Conservation (phyloP, 2,888 invertebrate species). For the Pachliopta kotzebuea region DNA sequence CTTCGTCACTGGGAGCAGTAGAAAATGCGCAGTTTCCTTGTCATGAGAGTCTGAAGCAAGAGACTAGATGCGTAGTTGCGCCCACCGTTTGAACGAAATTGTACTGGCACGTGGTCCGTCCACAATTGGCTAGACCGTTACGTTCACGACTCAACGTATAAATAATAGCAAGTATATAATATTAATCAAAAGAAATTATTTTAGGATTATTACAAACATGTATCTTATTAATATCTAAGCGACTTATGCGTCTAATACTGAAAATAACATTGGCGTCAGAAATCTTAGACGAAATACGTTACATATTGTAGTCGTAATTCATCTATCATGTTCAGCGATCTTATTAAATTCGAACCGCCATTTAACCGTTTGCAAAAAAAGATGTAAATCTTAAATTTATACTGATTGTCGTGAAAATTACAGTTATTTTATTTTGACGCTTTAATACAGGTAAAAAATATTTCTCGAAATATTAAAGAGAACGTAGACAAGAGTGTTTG, state of each 20-base stretch:
- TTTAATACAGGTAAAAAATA: no score
- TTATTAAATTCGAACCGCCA: no score
- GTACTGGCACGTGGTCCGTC: slow-evolving; percentile 63
- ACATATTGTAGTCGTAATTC: no score
- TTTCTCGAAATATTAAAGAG: no score
- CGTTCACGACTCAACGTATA: slow-evolving; percentile 41
- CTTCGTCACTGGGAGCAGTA: slow-evolving; percentile 41
- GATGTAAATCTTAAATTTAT: no score
- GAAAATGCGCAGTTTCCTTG: slow-evolving; percentile 66
- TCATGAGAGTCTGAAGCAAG: slow-evolving; percentile 33
- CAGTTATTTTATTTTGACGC: no score
- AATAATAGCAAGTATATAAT: slow-evolving; percentile 7
- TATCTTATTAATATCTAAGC: slow-evolving; percentile 1
- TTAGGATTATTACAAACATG: slow-evolving; percentile 15
- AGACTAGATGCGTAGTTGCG: slow-evolving; percentile 42
- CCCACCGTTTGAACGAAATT: slow-evolving; percentile 42
- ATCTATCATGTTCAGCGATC: no score
- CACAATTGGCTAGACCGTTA: slow-evolving; percentile 45
- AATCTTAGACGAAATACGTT: not conserved
- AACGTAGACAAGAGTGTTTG: not conserved
- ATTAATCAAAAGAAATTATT: slow-evolving; percentile 13
- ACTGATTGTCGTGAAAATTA: no score
- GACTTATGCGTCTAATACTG: slow-evolving; percentile 3
- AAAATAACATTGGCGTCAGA: not conserved
- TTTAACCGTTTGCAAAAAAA: no score